Base-by-base conservation (phyloP, 2,888 invertebrate genomes). In the Eucera pruinosa region DNA sequence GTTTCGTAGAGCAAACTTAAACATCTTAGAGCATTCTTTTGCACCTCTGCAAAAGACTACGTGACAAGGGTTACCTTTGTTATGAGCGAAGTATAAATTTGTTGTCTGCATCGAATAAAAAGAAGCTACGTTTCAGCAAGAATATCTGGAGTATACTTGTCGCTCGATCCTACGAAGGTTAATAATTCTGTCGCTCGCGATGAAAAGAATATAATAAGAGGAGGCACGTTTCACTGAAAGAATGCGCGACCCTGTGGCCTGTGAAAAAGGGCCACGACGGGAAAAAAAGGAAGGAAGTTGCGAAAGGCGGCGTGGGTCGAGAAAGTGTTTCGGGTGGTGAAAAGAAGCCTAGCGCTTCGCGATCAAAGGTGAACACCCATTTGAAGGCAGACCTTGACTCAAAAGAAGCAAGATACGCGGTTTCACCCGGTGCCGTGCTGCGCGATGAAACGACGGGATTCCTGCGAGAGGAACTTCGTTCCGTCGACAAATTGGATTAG, bases 401-500 rank as follows among this genome's bases (percentile, higher is more conserved):
- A 11, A 6, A 33, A 11, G 18, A 33, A 25, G 13, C 25, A 33
- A 39, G 60, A 45, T 11, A n/a, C 60, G 60, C n/a, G n/a, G n/a
- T 72, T 72, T 58, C 43, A 62, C 72, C 65, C 65, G 62, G n/a
- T n/a, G n/a, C n/a, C n/a, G n/a, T n/a, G n/a, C n/a, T n/a, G n/a
- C n/a, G n/a, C n/a, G n/a, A n/a, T 30, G 43, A 50, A 62, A 50
- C 54, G 25, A 33, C 61, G 30, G 36, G 20, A 33, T 25, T 20
- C 18, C 13, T 41, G 25, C 9, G 62, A 11, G 48, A 47, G 20
- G 36, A 27, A 11, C 23, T 58, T 52, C 30, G 41, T 23, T 43
- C 30, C 65, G 36, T 52, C n/a, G 48, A 64, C 75, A 74, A 79
- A 81, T 74, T 68, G 70, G 67, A 76, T 79, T 75, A 82, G 43